Percentiles rank a stretch among this genome's conserved stretches.
These are phyloP conservation scores for Brachyistius frenatus DNA, from an alignment of 2,113 vertebrate genomes.

Conservation along the genomic window DNA sequence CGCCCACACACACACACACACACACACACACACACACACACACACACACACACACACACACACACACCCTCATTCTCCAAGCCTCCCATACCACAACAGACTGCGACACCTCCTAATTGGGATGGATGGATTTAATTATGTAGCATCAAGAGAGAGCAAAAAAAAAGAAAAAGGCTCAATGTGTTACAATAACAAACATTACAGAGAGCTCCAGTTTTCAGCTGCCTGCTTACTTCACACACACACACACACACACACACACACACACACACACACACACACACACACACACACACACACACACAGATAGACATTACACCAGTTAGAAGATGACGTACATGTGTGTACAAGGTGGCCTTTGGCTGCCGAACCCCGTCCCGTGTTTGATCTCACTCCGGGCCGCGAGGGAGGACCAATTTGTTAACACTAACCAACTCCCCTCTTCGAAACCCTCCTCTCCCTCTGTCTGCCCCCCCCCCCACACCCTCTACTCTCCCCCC, in stretches of 20 bases:
- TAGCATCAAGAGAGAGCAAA: conserved; percentile 61
- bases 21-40: conserved; percentile 9
- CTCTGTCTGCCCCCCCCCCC: background rate
- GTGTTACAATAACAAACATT: conserved; percentile 76
- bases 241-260: conserved; percentile 29
- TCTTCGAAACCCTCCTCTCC: conserved; percentile 13
- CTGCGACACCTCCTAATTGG: conserved; percentile 76
- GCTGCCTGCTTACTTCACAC: conserved; percentile 45
- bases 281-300: conserved; percentile 40
- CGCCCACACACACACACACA: conserved; percentile 7
- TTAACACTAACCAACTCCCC: conserved; percentile 17
- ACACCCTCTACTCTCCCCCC: conserved; percentile 1
- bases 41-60: conserved; percentile 4
- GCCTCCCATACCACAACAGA: conserved; percentile 41
- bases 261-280: conserved; percentile 38
- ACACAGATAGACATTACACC: conserved; percentile 28
- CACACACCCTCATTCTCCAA: conserved; percentile 17
- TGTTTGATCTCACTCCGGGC: conserved; percentile 12
- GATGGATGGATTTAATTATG: conserved; percentile 81
- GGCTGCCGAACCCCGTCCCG: conserved; percentile 13
- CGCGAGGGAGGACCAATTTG: background rate
- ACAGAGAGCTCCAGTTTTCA: conserved; percentile 36
- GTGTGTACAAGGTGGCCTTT: conserved; percentile 49
- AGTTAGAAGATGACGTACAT: conserved; percentile 24
- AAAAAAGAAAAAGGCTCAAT: conserved; percentile 41